Percentiles rank a stretch among this genome's conserved stretches.
Evolutionary conservation across 2,888 invertebrate species (phyloP).

Genomic region (Drosophila neoperkinsi): DNA sequence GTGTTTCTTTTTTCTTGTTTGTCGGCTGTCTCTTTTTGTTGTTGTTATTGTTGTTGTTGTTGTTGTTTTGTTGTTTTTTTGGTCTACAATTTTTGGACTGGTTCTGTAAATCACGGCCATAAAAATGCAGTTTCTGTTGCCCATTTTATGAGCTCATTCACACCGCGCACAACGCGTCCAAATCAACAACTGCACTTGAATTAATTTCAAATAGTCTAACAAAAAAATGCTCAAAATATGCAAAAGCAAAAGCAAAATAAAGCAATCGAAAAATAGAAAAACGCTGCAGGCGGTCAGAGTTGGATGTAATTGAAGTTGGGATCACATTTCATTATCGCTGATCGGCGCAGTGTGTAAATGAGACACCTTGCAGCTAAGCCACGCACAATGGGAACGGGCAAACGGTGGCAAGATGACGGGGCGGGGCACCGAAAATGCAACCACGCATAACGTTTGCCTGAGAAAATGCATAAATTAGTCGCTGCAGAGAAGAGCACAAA

Average conservation of each 20-base stretch:
- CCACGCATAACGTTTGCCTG: conserved; percentile 59
- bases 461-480: conserved; percentile 62
- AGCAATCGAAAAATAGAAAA: not conserved
- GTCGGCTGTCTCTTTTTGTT: conserved; percentile 2
- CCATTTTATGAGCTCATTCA: conserved; percentile 48
- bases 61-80: not conserved
- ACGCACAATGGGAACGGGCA: not conserved
- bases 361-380: conserved; percentile 58
- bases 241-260: not conserved
- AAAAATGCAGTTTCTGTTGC: conserved; percentile 55
- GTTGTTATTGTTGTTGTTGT: not conserved
- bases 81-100: conserved; percentile 11
- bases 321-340: conserved; percentile 50
- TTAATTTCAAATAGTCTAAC: conserved; percentile 36
- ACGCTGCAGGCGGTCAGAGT: conserved; percentile 2
- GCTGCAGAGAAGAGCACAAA: conserved; percentile 1
- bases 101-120: conserved; percentile 70
- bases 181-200: conserved; percentile 47
- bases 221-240: not conserved
- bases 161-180: conserved; percentile 19
- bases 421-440: conserved; percentile 14
- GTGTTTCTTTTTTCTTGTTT: conserved; percentile 10
- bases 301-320: conserved; percentile 2
- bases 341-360: conserved; percentile 59
- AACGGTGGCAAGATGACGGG: not conserved